Conservation (phyloP, 2,113 vertebrate species). For the Jacana jacana region DNA sequence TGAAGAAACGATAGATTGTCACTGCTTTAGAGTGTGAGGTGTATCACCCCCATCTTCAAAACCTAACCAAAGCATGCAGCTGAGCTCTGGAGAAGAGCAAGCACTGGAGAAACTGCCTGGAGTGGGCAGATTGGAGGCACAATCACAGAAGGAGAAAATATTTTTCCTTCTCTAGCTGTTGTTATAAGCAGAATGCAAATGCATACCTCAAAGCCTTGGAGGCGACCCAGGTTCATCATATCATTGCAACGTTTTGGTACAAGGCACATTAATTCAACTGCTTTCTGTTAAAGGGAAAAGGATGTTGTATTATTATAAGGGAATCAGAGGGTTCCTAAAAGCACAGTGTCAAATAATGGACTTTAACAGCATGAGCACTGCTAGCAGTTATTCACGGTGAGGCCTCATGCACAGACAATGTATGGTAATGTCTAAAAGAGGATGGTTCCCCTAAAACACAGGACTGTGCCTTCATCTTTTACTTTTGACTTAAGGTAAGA, state of each 20-base stretch:
- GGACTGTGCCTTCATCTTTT: neutral
- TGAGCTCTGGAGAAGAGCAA: neutral
- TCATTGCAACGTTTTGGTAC: slow-evolving; percentile 99
- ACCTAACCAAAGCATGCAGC: neutral
- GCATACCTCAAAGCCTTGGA: slow-evolving; percentile 95
- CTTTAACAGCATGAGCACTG: neutral
- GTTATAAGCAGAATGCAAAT: neutral
- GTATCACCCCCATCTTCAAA: neutral
- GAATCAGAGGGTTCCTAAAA: neutral
- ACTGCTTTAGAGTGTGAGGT: neutral
- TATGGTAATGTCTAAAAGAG: neutral
- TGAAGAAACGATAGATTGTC: neutral
- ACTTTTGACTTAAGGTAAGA: neutral
- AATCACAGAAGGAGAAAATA: neutral
- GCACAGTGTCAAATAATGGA: neutral
- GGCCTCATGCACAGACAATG: neutral
- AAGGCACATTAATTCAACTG: slow-evolving; percentile 95
- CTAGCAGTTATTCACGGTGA: neutral
- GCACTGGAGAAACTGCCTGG: neutral
- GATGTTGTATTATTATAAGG: neutral
- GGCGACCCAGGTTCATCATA: slow-evolving; percentile 98
- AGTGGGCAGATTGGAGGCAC: neutral
- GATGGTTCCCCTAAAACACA: neutral
- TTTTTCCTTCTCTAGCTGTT: neutral
- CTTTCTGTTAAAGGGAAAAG: slow-evolving; percentile 75